These are phyloP conservation scores for Dasysyrphus tricinctus DNA, from an alignment of 2,888 invertebrate species.

Conservation along the genomic window DNA sequence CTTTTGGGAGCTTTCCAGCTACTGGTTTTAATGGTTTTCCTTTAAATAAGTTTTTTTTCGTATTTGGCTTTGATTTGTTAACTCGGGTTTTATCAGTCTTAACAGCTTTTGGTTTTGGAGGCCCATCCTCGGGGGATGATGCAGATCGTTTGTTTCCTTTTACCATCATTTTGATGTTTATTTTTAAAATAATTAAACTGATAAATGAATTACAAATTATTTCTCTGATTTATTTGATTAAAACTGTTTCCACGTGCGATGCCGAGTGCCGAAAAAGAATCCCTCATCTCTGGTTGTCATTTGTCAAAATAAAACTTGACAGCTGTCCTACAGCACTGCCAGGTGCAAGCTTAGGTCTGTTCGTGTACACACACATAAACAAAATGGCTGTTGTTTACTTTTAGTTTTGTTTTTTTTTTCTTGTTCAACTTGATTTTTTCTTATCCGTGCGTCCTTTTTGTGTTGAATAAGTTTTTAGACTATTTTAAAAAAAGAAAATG, in stretches of 20 bases:
- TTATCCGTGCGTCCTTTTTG: too few species aligned
- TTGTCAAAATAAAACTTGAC: slow-evolving; percentile 1
- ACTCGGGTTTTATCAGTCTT: slow-evolving; percentile 38
- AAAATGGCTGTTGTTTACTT: too few species aligned
- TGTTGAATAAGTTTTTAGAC: too few species aligned
- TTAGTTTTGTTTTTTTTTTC: too few species aligned
- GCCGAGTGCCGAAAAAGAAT: neutral
- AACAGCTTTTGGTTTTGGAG: slow-evolving; percentile 50
- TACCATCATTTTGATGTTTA: slow-evolving; percentile 60
- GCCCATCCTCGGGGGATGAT: slow-evolving; percentile 9
- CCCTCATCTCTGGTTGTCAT: too few species aligned
- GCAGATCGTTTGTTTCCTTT: slow-evolving; percentile 64
- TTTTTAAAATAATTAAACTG: neutral
- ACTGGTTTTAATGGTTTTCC: slow-evolving; percentile 45
- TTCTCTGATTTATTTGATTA: neutral
- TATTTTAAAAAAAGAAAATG: too few species aligned
- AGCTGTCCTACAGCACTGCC: too few species aligned
- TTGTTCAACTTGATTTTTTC: too few species aligned
- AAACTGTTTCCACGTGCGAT: slow-evolving; percentile 58
- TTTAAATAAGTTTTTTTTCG: slow-evolving; percentile 26
- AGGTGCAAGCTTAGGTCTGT: too few species aligned
- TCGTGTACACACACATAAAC: too few species aligned
- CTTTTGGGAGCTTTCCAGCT: slow-evolving; percentile 39
- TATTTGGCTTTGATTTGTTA: slow-evolving; percentile 1
- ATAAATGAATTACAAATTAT: neutral